Conservation (phyloP, 2,888 invertebrate genomes). For the Dorcus hopei region DNA sequence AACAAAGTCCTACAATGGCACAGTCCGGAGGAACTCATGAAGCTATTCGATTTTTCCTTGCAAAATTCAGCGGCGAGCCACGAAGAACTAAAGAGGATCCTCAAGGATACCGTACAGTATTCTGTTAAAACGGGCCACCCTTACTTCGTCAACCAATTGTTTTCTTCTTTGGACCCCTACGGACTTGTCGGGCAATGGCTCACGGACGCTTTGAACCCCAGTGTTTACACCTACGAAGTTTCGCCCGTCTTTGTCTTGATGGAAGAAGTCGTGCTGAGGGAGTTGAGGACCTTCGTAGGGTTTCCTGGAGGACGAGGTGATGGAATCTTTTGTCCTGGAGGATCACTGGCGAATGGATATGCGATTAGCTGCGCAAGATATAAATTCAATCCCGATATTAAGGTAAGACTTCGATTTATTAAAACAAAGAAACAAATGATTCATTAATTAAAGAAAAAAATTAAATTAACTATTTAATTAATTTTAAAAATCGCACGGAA, state of each 20-base stretch:
- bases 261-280: conserved; percentile 76
- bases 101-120: conserved; percentile 73
- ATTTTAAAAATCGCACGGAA: too few species aligned
- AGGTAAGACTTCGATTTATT: conserved; percentile 53
- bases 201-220: conserved; percentile 81
- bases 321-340: conserved; percentile 87
- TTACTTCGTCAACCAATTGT: conserved; percentile 85
- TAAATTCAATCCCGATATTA: conserved; percentile 67
- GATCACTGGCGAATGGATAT: conserved; percentile 86
- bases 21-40: conserved; percentile 68
- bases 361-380: conserved; percentile 84
- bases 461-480: too few species aligned
- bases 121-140: conserved; percentile 90
- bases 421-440: neutral
- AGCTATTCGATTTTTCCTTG: conserved; percentile 65
- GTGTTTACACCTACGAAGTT: conserved; percentile 87
- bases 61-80: conserved; percentile 60
- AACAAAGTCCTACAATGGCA: conserved; percentile 80
- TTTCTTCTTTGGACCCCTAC: conserved; percentile 81
- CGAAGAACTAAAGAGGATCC: conserved; percentile 62
- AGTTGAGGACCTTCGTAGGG: conserved; percentile 78
- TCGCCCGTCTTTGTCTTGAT: conserved; percentile 84
- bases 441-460: too few species aligned
- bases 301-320: conserved; percentile 73
- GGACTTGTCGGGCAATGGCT: conserved; percentile 82